Evolutionary conservation across 2,113 vertebrate species (phyloP).

Genomic region (Rhynchomys soricoides): DNA sequence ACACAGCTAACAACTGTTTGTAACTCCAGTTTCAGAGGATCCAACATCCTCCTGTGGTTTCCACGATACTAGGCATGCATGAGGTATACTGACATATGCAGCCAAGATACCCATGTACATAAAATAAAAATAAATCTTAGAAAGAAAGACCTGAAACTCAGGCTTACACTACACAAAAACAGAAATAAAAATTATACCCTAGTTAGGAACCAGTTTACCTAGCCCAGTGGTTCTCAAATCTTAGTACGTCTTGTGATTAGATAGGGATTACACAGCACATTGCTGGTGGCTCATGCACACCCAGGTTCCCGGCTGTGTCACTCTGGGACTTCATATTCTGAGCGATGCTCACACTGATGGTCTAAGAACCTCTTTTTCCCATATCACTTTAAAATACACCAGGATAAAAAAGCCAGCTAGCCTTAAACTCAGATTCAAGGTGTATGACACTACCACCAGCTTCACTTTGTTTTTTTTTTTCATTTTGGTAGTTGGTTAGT

Average conservation of each 20-base stretch:
- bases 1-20: background rate
- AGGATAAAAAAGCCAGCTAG: too few species aligned
- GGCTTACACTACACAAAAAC: slow-evolving; percentile 5
- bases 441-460: too few species aligned
- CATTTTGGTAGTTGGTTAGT: background rate
- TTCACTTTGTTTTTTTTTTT: background rate
- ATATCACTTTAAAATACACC: too few species aligned
- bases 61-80: background rate
- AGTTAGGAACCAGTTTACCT: slow-evolving; percentile 45
- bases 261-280: slow-evolving; percentile 2
- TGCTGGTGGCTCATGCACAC: background rate
- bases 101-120: background rate
- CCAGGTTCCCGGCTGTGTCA: background rate
- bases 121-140: background rate
- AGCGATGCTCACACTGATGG: background rate
- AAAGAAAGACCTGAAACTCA: slow-evolving; percentile 25
- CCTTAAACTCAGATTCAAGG: too few species aligned
- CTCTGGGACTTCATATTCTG: background rate
- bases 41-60: background rate
- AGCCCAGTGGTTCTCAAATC: slow-evolving; percentile 30
- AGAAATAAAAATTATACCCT: background rate
- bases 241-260: slow-evolving; percentile 27
- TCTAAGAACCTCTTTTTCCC: background rate
- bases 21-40: background rate
- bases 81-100: background rate